A percentile compares a stretch with the other conserved stretches of the same genome.
These are phyloP conservation scores for Muntiacus reevesi DNA, from an alignment of 2,113 vertebrate species.

Conservation along the genomic window DNA sequence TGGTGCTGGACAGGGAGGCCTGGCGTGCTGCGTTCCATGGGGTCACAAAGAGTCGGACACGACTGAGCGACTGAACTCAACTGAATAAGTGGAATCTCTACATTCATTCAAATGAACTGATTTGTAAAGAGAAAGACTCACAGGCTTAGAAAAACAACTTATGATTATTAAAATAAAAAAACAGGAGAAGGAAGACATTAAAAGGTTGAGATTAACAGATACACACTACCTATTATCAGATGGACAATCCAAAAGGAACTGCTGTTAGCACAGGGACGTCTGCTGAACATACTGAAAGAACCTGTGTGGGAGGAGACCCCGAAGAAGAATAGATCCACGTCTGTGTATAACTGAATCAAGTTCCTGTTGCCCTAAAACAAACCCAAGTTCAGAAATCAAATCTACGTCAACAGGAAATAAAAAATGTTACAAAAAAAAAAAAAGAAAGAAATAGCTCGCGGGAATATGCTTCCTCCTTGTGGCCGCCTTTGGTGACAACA, in stretches of 20 bases:
- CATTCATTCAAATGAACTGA: neutral
- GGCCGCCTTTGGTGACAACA: neutral
- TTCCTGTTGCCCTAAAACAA: neutral
- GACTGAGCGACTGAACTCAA: neutral
- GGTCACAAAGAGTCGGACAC: too few relatives aligned
- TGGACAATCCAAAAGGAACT: neutral
- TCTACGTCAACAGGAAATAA: neutral
- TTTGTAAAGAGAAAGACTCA: neutral
- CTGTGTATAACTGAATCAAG: neutral
- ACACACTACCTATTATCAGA: neutral
- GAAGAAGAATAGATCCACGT: fast-evolving
- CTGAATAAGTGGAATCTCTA: neutral
- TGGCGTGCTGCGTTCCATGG: too few relatives aligned
- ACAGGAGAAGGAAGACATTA: neutral
- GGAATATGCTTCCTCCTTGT: neutral
- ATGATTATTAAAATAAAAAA: neutral
- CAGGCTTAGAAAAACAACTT: neutral
- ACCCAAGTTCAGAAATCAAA: neutral
- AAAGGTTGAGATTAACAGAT: neutral
- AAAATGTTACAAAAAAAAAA: neutral
- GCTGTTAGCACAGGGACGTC: neutral
- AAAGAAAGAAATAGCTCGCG: fast-evolving
- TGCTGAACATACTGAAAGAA: neutral
- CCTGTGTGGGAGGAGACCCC: neutral
- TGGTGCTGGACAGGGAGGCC: too few relatives aligned